A percentile compares a stretch with the other conserved stretches of the same genome.
These are phyloP conservation scores for Hormaphis cornu DNA, from an alignment of 1,140 invertebrate species.

Conservation along the genomic window DNA sequence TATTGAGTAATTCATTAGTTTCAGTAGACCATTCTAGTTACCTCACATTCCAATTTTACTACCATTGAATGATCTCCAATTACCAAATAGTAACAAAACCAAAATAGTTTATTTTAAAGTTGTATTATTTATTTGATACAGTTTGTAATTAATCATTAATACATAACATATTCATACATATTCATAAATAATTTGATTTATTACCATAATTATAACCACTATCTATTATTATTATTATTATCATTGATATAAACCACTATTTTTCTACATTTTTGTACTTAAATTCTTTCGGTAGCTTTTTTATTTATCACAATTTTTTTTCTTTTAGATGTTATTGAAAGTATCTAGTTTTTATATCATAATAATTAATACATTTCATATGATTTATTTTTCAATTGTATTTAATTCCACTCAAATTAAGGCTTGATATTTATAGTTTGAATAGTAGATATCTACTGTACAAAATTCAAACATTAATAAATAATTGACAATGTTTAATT, in stretches of 20 bases:
- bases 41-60: slow-evolving; percentile 17
- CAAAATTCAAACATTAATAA: no score
- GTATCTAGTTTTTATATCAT: neutral
- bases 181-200: neutral
- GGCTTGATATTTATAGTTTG: no score
- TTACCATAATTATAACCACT: neutral
- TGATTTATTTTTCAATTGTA: no score
- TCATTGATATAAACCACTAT: slow-evolving; percentile 20
- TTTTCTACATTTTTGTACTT: slow-evolving; percentile 29
- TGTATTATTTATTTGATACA: neutral
- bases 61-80: slow-evolving; percentile 6
- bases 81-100: neutral
- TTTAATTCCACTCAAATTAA: no score
- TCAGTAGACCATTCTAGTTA: slow-evolving; percentile 15
- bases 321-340: neutral
- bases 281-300: slow-evolving; percentile 18
- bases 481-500: no score
- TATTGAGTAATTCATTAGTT: no score
- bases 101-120: neutral
- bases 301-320: slow-evolving; percentile 11
- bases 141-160: neutral
- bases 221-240: slow-evolving; percentile 18
- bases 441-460: no score
- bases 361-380: no score
- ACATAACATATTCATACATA: neutral